Conservation (phyloP, 1,140 invertebrate genomes). For the Uloborus diversus region DNA sequence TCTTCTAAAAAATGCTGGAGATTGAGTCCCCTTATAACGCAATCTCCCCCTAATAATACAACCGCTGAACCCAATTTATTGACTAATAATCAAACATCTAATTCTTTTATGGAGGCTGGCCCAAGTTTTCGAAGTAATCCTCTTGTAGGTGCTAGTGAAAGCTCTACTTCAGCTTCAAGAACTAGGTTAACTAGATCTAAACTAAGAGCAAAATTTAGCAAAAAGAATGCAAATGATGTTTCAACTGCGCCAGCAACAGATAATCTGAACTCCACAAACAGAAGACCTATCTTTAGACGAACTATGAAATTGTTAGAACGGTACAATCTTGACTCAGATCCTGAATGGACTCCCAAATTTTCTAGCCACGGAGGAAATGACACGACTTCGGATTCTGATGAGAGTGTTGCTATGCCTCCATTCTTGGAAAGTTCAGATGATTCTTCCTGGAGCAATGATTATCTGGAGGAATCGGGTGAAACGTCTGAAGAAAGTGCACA, state of each 20-base stretch:
- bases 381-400: background rate
- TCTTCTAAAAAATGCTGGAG: background rate
- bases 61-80: background rate
- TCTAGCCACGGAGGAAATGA: background rate
- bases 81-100: background rate
- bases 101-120: background rate
- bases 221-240: background rate
- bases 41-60: too few species aligned
- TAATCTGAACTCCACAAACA: too few species aligned
- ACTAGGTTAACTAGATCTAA: background rate
- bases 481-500: too few species aligned
- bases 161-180: background rate
- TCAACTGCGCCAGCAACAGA: background rate
- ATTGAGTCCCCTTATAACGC: background rate
- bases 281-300: slow-evolving; percentile 2
- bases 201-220: background rate
- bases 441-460: too few species aligned
- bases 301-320: slow-evolving; percentile 14
- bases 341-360: slow-evolving; percentile 30
- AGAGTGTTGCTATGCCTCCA: too few species aligned
- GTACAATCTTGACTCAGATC: slow-evolving; percentile 29
- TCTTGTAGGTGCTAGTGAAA: background rate
- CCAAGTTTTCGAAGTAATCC: background rate
- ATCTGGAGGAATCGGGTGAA: too few species aligned
- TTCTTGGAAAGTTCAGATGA: too few species aligned